phyloP scores from a whole-genome alignment of 2,113 vertebrate genomes.

The Rallus limicola region DNA sequence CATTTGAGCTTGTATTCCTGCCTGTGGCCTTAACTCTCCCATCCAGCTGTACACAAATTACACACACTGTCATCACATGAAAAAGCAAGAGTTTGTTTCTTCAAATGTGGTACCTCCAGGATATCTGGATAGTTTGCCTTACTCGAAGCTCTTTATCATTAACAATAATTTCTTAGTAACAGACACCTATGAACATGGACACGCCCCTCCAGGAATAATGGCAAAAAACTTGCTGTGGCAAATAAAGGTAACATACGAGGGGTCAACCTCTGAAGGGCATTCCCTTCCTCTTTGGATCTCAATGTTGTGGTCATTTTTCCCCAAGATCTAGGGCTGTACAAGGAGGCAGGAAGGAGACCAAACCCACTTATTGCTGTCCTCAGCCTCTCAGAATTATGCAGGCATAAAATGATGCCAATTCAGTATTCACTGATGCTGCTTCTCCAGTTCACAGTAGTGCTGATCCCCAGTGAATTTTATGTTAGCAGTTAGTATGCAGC shows the following conservation, averaged over 20 bases:
- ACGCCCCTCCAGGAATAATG: background rate
- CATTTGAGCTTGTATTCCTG: background rate
- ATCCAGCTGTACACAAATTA: background rate
- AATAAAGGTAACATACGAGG: background rate
- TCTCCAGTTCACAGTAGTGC: background rate
- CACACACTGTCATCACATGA: background rate
- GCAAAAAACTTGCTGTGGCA: background rate
- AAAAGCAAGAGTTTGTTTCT: background rate
- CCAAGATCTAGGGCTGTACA: background rate
- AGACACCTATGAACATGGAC: background rate
- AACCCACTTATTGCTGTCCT: background rate
- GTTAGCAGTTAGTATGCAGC: background rate
- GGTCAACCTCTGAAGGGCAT: background rate
- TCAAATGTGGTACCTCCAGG: background rate
- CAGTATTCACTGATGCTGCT: background rate
- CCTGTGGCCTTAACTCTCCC: background rate
- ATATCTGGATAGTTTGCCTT: background rate
- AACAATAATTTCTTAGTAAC: background rate
- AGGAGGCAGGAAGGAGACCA: background rate
- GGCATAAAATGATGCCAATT: background rate
- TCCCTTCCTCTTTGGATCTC: background rate
- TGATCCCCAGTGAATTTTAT: background rate
- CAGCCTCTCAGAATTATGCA: background rate
- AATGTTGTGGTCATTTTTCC: background rate
- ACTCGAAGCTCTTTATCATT: background rate